Conservation (phyloP, 2,888 invertebrate genomes). For the Epistrophe eligans region DNA sequence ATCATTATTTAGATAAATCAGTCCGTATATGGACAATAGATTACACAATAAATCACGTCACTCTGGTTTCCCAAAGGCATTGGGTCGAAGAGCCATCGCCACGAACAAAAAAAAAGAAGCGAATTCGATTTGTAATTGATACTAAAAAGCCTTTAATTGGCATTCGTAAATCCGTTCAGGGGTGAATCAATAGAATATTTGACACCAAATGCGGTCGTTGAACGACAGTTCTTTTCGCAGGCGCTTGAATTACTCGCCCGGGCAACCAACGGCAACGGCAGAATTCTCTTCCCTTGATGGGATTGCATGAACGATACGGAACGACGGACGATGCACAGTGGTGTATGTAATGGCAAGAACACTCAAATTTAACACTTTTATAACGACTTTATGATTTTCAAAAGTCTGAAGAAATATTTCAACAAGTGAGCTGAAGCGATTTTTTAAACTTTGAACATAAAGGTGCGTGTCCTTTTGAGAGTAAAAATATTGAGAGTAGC, state of each 20-base stretch:
- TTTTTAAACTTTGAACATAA: no score
- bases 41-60: slow-evolving; percentile 60
- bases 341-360: no score
- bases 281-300: slow-evolving; percentile 40
- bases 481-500: no score
- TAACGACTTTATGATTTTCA: no score
- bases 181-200: slow-evolving; percentile 77
- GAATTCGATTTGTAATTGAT: slow-evolving; percentile 84
- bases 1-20: slow-evolving; percentile 1
- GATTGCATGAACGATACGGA: neutral
- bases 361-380: no score
- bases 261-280: slow-evolving; percentile 33
- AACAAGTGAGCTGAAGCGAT: no score
- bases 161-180: slow-evolving; percentile 78
- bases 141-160: slow-evolving; percentile 84
- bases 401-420: no score
- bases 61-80: slow-evolving; percentile 56
- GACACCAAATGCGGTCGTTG: slow-evolving; percentile 72
- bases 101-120: slow-evolving; percentile 75
- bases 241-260: slow-evolving; percentile 38
- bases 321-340: no score
- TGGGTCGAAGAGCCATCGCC: slow-evolving; percentile 35
- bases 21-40: neutral
- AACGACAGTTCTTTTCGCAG: slow-evolving; percentile 44
- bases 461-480: no score